Percentiles rank a stretch among this genome's conserved stretches.
phyloP scores from a whole-genome alignment of 2,113 vertebrate species.

The Pseudois nayaur region DNA sequence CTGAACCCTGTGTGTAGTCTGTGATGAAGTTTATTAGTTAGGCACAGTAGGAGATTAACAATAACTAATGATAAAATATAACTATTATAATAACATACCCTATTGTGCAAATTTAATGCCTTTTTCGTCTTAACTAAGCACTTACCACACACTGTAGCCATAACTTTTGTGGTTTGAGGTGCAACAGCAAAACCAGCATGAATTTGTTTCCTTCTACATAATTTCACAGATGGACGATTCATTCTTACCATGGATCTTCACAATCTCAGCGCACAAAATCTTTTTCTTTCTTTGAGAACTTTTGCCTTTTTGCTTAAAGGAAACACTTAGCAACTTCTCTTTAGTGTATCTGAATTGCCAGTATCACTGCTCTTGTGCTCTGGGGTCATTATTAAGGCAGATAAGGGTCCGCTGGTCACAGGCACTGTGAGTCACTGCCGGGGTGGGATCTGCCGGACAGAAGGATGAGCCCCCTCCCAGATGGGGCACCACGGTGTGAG shows the following conservation, averaged over 20 bases:
- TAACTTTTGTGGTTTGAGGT: neutral
- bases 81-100: neutral
- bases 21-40: neutral
- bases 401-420: neutral
- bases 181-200: neutral
- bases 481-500: rapidly evolving
- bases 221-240: neutral
- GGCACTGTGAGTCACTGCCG: neutral
- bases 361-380: neutral
- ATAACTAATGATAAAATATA: neutral
- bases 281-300: neutral
- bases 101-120: neutral
- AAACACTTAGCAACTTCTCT: neutral
- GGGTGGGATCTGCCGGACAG: neutral
- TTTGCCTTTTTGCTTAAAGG: neutral
- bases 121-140: neutral
- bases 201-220: neutral
- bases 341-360: neutral
- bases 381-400: neutral
- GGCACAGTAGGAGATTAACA: neutral
- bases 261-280: neutral
- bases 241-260: neutral
- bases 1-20: too few species aligned
- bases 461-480: too few species aligned
- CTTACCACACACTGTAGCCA: neutral